Evolutionary conservation across 2,113 vertebrate genomes (phyloP).

Genomic region (Gopherus flavomarginatus): DNA sequence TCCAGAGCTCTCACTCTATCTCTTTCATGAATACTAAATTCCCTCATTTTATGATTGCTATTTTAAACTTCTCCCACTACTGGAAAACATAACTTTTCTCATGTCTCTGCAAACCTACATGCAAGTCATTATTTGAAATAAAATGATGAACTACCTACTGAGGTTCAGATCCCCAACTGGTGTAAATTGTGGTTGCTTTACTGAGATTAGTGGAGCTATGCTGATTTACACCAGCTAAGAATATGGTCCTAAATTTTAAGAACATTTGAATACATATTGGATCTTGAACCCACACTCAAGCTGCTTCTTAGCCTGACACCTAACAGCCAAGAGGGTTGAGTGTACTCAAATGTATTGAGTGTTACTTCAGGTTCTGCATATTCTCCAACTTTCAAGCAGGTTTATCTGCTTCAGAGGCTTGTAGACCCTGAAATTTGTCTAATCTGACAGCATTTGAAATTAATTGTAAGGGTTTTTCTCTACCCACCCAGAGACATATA

Average conservation of each 20-base stretch:
- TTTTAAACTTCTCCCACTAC: accelerated
- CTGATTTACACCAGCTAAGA: not conserved
- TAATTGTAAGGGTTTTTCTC: conserved; percentile 62
- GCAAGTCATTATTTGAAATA: not conserved
- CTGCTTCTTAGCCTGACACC: not conserved
- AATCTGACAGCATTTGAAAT: conserved; percentile 51
- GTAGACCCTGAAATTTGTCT: not conserved
- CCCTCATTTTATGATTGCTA: not conserved
- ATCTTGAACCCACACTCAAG: not conserved
- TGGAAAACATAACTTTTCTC: accelerated
- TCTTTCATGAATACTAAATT: not conserved
- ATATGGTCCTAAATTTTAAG: no score
- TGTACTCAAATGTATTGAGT: not conserved
- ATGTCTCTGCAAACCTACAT: not conserved
- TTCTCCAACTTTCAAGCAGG: not conserved
- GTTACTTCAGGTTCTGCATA: not conserved
- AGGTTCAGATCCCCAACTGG: not conserved
- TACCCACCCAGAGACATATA: conserved; percentile 56
- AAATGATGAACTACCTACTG: not conserved
- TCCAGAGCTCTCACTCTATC: not conserved
- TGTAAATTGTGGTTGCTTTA: not conserved
- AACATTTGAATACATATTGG: not conserved
- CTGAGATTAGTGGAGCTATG: not conserved
- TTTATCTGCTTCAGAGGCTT: not conserved
- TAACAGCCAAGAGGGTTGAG: accelerated